phyloP scores from a whole-genome alignment of 2,797 vertebrate genomes.

The Cyclura pinguis region DNA sequence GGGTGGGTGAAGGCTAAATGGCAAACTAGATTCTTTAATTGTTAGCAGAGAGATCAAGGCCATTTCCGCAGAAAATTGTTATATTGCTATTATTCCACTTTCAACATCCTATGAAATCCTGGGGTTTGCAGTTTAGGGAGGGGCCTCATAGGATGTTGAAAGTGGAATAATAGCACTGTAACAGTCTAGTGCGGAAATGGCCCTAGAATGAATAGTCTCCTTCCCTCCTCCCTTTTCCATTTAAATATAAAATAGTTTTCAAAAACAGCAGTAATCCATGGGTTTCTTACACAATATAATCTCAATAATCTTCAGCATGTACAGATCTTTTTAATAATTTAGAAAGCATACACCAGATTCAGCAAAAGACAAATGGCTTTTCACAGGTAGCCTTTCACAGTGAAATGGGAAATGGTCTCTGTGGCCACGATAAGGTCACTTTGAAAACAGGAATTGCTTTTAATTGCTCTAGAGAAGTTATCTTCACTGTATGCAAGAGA shows the following conservation, averaged over 20 bases:
- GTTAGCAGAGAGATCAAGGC: slow-evolving; percentile 23
- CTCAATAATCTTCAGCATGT: slow-evolving; percentile 7
- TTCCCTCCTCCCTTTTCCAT: slow-evolving; percentile 49
- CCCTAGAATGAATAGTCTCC: slow-evolving; percentile 53
- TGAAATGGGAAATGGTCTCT: slow-evolving; percentile 12
- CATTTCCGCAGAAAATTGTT: too few relatives aligned
- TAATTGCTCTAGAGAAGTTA: background rate
- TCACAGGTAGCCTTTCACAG: background rate
- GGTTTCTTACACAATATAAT: slow-evolving; percentile 33
- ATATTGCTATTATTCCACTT: too few relatives aligned
- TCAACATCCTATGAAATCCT: too few relatives aligned
- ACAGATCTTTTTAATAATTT: background rate
- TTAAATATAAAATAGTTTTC: slow-evolving; percentile 57
- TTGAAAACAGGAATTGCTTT: slow-evolving; percentile 11
- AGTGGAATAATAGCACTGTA: too few relatives aligned
- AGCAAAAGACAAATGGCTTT: background rate
- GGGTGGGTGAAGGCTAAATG: background rate
- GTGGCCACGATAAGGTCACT: background rate
- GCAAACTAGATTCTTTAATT: slow-evolving; percentile 46
- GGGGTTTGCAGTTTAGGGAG: too few relatives aligned
- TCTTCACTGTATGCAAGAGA: background rate
- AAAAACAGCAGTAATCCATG: slow-evolving; percentile 20
- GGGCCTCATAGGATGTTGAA: too few relatives aligned
- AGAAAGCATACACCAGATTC: background rate
- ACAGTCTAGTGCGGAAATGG: too few relatives aligned